Conservation (phyloP, 92 coral and sea anemone genomes). For the Porites evermanni region DNA sequence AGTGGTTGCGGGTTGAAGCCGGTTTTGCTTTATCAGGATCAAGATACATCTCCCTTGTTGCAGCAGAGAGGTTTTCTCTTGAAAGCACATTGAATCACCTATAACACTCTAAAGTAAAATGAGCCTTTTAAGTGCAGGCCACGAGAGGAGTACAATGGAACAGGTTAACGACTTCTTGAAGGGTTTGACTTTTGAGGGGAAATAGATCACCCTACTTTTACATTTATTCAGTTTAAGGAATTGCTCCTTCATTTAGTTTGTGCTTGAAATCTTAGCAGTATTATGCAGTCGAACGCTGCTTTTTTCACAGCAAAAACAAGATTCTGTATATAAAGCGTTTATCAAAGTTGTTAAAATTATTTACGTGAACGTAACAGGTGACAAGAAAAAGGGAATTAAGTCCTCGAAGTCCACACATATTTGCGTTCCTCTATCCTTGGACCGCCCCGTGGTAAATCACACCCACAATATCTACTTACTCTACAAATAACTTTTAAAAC, state of each 20-base stretch:
- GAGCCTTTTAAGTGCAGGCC: not conserved
- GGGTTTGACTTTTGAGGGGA: not conserved
- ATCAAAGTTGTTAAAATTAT: too few species aligned
- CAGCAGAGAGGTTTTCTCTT: not conserved
- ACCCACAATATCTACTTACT: not conserved
- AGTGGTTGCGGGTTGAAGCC: conserved; percentile 13
- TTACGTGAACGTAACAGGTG: too few species aligned
- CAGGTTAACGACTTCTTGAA: not conserved
- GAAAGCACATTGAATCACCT: not conserved
- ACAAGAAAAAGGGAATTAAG: too few species aligned
- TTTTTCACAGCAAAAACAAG: too few species aligned
- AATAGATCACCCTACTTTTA: too few species aligned
- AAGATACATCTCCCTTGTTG: not conserved
- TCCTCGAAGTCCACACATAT: too few species aligned
- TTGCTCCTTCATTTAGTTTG: too few species aligned
- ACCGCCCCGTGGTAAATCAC: not conserved
- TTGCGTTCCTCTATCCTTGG: too few species aligned
- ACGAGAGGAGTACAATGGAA: not conserved
- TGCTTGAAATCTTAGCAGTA: too few species aligned
- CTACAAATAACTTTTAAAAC: not conserved
- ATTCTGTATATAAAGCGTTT: too few species aligned
- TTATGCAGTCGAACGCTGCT: too few species aligned
- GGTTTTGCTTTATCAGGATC: not conserved
- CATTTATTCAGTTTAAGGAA: too few species aligned
- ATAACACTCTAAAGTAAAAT: not conserved